Evolutionary conservation across 2,888 invertebrate species (phyloP).

Genomic region (Cerastoderma edule): DNA sequence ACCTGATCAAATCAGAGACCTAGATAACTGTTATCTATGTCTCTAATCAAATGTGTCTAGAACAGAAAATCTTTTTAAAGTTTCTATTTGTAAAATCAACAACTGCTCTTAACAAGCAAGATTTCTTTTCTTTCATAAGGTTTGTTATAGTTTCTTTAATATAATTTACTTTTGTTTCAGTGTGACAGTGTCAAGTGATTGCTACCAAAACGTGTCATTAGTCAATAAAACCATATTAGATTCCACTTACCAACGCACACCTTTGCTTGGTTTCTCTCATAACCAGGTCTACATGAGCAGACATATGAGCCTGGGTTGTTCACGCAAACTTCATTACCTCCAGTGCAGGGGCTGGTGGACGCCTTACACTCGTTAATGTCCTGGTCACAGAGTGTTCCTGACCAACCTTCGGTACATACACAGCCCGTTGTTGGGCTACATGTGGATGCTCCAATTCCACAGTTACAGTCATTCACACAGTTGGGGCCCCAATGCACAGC

Average conservation of each 20-base stretch:
- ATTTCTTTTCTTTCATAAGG: too few relatives aligned
- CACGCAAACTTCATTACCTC: constrained; percentile 45
- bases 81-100: too few relatives aligned
- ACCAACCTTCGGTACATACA: constrained; percentile 60
- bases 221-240: too few relatives aligned
- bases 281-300: constrained; percentile 60
- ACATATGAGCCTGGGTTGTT: constrained; percentile 57
- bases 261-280: constrained; percentile 12
- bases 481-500: constrained; percentile 45
- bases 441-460: constrained; percentile 48
- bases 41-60: too few relatives aligned
- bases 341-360: constrained; percentile 47
- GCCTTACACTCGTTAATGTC: constrained; percentile 58
- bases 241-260: constrained; percentile 25
- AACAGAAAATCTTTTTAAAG: too few relatives aligned
- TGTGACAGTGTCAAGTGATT: too few relatives aligned
- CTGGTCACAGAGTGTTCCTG: constrained; percentile 52
- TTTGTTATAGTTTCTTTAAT: too few relatives aligned
- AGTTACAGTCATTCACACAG: constrained; percentile 58
- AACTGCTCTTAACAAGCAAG: too few relatives aligned
- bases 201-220: too few relatives aligned
- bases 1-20: too few relatives aligned
- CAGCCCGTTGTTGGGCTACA: constrained; percentile 59
- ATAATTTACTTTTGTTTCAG: too few relatives aligned
- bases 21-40: too few relatives aligned